Evolutionary conservation across 2,797 vertebrate species (phyloP).

Genomic region (Vespertilio murinus): DNA sequence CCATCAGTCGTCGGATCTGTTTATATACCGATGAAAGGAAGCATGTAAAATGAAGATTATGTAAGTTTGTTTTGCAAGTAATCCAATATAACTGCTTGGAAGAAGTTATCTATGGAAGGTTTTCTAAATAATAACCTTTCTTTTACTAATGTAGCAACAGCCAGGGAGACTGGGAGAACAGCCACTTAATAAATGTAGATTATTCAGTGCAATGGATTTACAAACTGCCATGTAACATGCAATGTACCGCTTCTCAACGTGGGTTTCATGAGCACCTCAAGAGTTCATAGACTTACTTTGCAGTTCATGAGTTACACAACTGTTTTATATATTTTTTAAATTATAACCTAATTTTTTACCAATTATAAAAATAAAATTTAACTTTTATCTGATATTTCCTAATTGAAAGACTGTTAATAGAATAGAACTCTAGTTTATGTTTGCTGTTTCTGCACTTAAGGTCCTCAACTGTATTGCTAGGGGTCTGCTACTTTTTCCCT

Average conservation of each 20-base stretch:
- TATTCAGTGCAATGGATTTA: neutral
- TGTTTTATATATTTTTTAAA: constrained; percentile 8
- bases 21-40: constrained; percentile 44
- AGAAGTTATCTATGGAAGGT: neutral
- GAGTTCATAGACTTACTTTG: neutral
- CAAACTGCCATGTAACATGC: neutral
- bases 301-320: neutral
- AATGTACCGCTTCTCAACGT: neutral
- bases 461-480: neutral
- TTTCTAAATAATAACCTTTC: constrained; percentile 50
- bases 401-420: neutral
- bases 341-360: neutral
- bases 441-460: neutral
- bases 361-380: neutral
- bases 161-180: neutral
- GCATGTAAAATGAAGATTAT: constrained; percentile 51
- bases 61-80: constrained; percentile 36
- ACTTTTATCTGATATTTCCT: neutral
- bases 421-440: neutral
- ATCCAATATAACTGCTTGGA: constrained; percentile 37
- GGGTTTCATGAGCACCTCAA: neutral
- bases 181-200: constrained; percentile 5
- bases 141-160: constrained; percentile 1
- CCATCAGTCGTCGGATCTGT: neutral
- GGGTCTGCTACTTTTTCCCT: neutral